These are phyloP conservation scores for Stramonita haemastoma DNA, from an alignment of 2,888 invertebrate species.

Conservation along the genomic window DNA sequence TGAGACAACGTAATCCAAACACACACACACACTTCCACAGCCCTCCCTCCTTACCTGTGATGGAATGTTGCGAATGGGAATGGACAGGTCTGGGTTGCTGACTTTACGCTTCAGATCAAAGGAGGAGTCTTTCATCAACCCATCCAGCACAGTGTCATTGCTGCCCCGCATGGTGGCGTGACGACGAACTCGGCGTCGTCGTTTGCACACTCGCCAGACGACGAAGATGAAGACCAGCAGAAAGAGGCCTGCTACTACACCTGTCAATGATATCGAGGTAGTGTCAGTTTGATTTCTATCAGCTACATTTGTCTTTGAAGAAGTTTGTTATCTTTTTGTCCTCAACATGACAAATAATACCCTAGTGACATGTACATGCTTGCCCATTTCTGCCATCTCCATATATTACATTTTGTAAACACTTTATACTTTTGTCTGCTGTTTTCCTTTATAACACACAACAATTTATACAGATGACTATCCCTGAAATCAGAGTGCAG, in stretches of 20 bases:
- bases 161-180: conserved; percentile 72
- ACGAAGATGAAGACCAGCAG: conserved; percentile 78
- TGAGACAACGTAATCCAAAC: too few species aligned
- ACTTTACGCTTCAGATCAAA: conserved; percentile 84
- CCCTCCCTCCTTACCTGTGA: conserved; percentile 19
- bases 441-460: too few species aligned
- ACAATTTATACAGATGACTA: too few species aligned
- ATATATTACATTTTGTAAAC: too few species aligned
- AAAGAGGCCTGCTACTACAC: conserved; percentile 80
- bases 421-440: too few species aligned
- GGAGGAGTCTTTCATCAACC: conserved; percentile 80
- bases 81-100: conserved; percentile 87
- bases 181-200: conserved; percentile 74
- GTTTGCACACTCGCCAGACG: conserved; percentile 76
- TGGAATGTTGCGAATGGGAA: conserved; percentile 44
- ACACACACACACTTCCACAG: neutral
- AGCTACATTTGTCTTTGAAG: too few species aligned
- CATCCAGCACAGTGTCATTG: conserved; percentile 71
- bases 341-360: too few species aligned
- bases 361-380: too few species aligned
- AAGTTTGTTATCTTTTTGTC: too few species aligned
- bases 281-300: too few species aligned
- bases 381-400: too few species aligned
- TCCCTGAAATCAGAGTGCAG: too few species aligned
- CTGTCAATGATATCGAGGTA: conserved; percentile 51